phyloP scores from a whole-genome alignment of 2,113 vertebrate species.

The Odocoileus hemionus region DNA sequence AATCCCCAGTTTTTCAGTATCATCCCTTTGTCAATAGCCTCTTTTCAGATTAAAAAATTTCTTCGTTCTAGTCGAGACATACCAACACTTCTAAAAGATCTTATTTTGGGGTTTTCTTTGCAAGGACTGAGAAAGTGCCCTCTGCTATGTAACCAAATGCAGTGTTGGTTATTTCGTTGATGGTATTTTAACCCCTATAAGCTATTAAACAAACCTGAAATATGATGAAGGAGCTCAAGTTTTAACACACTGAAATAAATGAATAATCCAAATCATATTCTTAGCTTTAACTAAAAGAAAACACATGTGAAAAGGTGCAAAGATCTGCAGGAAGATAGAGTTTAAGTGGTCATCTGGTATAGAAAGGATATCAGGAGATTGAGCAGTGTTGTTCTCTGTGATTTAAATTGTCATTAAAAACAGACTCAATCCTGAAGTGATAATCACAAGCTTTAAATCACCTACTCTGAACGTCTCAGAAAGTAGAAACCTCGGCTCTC shows the following conservation, averaged over 20 bases:
- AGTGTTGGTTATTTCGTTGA: neutral
- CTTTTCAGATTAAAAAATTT: neutral
- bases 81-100: neutral
- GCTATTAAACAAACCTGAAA: conserved; percentile 23
- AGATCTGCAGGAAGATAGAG: conserved; percentile 28
- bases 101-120: neutral
- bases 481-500: neutral
- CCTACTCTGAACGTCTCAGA: neutral
- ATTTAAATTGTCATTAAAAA: conserved; percentile 55
- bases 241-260: conserved; percentile 19
- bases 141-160: neutral
- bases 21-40: neutral
- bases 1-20: neutral
- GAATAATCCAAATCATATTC: conserved; percentile 42
- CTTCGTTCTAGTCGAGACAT: neutral
- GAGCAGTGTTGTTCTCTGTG: neutral
- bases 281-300: conserved; percentile 52
- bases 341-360: neutral
- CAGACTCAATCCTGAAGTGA: conserved; percentile 12
- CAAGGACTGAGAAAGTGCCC: conserved; percentile 16
- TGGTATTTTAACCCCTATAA: neutral
- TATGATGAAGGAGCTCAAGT: neutral
- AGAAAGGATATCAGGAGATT: neutral
- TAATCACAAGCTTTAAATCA: conserved; percentile 26
- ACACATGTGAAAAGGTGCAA: conserved; percentile 39